These are phyloP conservation scores for Haliclona indistincta DNA, from an alignment of 37 sponge, comb jelly and placozoan species.

Conservation along the genomic window DNA sequence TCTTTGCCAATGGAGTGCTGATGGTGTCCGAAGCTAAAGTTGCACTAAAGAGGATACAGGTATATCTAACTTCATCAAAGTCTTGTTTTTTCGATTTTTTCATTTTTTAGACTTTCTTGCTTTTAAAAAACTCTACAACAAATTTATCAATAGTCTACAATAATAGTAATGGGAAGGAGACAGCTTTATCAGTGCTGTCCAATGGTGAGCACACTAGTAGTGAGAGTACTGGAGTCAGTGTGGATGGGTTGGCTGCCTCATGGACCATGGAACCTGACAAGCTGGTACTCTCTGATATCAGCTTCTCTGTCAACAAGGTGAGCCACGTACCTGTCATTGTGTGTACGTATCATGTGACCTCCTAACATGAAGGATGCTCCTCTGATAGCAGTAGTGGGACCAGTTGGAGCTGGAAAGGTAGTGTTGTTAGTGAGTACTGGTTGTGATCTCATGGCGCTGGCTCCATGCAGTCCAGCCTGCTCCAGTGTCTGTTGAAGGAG, in stretches of 20 bases:
- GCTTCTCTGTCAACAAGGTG: constrained; percentile 43
- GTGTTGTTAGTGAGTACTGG: background rate
- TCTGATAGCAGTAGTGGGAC: constrained; percentile 64
- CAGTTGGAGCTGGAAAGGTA: constrained; percentile 80
- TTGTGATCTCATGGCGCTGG: constrained; percentile 52
- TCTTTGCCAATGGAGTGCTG: constrained; percentile 5
- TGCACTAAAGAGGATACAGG: constrained; percentile 40
- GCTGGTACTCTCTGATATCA: constrained; percentile 27
- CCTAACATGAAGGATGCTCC: constrained; percentile 2
- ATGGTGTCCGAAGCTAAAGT: constrained; percentile 28
- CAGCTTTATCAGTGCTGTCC: too few species aligned
- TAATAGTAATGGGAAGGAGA: too few species aligned
- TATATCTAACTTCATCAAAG: too few species aligned
- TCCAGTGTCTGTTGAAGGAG: too few species aligned
- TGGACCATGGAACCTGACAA: constrained; percentile 45
- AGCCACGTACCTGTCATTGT: background rate
- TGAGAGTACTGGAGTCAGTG: background rate
- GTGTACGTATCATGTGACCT: background rate
- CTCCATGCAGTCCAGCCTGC: too few species aligned
- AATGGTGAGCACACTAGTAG: background rate
- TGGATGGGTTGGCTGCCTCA: constrained; percentile 13
- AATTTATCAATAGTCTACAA: background rate
- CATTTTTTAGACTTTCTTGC: background rate
- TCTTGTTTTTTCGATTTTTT: too few species aligned
- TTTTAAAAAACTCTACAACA: background rate